phyloP scores from a whole-genome alignment of 2,888 invertebrate species.

The Limnephilus marmoratus region DNA sequence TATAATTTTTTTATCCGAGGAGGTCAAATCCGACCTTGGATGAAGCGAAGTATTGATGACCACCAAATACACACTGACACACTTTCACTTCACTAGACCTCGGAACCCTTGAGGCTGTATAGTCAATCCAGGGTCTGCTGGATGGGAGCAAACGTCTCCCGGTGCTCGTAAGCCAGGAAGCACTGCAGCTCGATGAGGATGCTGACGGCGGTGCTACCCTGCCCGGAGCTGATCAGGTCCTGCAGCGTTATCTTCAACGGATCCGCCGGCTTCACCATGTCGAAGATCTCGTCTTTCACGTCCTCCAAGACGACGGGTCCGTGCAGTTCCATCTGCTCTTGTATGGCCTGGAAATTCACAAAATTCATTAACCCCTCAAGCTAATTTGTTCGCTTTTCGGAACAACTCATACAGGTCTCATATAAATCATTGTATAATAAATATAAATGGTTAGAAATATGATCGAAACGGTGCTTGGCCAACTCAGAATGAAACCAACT shows the following conservation, averaged over 20 bases:
- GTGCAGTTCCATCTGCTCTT: slow-evolving; percentile 91
- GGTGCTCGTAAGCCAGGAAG: slow-evolving; percentile 97
- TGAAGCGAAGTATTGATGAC: no score
- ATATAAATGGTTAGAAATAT: no score
- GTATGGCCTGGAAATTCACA: slow-evolving; percentile 84
- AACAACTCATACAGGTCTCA: no score
- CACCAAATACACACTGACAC: neutral
- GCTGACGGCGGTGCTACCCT: slow-evolving; percentile 95
- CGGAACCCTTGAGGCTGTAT: neutral
- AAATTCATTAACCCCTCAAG: neutral
- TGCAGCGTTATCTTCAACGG: slow-evolving; percentile 90
- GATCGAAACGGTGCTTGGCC: no score
- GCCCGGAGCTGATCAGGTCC: slow-evolving; percentile 91
- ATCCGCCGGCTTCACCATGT: slow-evolving; percentile 95
- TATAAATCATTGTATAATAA: no score
- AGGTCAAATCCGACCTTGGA: no score
- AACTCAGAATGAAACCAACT: no score
- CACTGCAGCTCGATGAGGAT: slow-evolving; percentile 97
- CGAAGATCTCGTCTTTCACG: slow-evolving; percentile 98
- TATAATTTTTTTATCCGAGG: no score
- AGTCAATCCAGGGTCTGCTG: slow-evolving; percentile 28
- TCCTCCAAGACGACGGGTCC: slow-evolving; percentile 94
- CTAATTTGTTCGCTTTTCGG: no score
- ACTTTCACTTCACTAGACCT: neutral
- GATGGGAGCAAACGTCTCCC: slow-evolving; percentile 86